phyloP scores from a whole-genome alignment of 2,113 vertebrate species.

The Rhineura floridana region DNA sequence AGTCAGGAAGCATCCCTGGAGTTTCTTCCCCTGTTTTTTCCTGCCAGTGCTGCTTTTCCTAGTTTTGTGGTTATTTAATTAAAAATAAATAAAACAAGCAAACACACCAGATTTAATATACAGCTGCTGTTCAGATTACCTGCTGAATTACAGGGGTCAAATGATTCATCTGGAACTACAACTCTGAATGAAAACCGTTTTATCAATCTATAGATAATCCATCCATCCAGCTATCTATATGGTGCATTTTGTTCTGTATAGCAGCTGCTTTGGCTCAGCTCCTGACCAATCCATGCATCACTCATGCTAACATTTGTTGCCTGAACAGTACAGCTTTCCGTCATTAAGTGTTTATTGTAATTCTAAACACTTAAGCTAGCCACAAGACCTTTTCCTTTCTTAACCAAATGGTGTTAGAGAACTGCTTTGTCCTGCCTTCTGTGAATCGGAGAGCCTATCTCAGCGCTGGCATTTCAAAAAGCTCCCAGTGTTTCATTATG shows the following conservation, averaged over 20 bases:
- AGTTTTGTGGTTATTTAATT: no score
- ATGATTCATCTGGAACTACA: neutral
- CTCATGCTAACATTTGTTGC: neutral
- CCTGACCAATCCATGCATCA: neutral
- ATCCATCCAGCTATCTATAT: neutral
- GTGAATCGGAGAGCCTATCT: neutral
- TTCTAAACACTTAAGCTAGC: neutral
- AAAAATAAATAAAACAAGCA: no score
- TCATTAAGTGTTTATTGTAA: neutral
- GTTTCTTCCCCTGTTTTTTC: no score
- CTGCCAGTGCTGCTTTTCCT: no score
- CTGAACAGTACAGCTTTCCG: neutral
- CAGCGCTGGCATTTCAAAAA: neutral
- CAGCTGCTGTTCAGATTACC: neutral
- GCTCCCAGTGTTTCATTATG: neutral
- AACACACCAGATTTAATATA: no score
- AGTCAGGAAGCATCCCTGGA: no score
- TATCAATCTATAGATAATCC: no score
- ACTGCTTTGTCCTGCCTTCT: neutral
- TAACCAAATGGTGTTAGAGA: conserved; percentile 12
- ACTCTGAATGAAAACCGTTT: neutral
- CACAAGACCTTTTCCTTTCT: neutral
- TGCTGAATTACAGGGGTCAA: neutral
- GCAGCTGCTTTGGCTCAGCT: neutral
- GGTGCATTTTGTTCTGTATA: neutral